Base-by-base conservation (phyloP, 2,888 invertebrate species). In the Diadegma fenestrale region DNA sequence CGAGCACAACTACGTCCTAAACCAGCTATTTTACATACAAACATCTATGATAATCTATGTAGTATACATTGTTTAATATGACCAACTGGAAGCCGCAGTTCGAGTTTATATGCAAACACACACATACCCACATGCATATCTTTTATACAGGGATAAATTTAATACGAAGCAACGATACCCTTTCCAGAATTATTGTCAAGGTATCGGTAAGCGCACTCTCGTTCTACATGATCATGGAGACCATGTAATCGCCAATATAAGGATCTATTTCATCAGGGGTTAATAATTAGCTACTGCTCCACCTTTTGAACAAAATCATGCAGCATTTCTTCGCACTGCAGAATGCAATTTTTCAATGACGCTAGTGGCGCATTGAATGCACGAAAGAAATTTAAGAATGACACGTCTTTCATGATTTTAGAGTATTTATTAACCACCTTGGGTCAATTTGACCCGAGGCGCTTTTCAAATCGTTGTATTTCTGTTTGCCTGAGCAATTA, bases 1-100 rank as follows among this genome's bases (percentile, higher is more conserved):
- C 71, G 61, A 80, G 82, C 75, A 33, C 76, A 76, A 54, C 68
- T 84, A 78, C 64, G 33, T 43, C 72, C 68, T 69, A 48, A 66
- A 75, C 61, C 73, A 81, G 80, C 84, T 79, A 71, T 78, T 84
- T 77, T 78, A 78, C 80, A 84, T 81, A 79, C 69, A 80, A 81
- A 69, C 79, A 85, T 72, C 51, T 48, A 76, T 71, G 26, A 58
- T 72, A 77, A 81, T 84, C 76, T 58, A 71, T 66, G 66, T 64
- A 63, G 68, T 45, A 43, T 48, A 48, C 79, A 75, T 82, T 75
- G 66, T 66, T 63, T 73, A 71, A 79, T 75, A 75, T 85, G 61
- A 69, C 51, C n/a, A 68, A 48, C 51, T n/a, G 41, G 45, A 77
- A 72, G 33, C 64, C 33, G 54, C 51, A 63, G 63, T 71, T 51